Evolutionary conservation across 35 echinoderm and acorn worm genomes (phyloP).

Genomic region (Patiria miniata): DNA sequence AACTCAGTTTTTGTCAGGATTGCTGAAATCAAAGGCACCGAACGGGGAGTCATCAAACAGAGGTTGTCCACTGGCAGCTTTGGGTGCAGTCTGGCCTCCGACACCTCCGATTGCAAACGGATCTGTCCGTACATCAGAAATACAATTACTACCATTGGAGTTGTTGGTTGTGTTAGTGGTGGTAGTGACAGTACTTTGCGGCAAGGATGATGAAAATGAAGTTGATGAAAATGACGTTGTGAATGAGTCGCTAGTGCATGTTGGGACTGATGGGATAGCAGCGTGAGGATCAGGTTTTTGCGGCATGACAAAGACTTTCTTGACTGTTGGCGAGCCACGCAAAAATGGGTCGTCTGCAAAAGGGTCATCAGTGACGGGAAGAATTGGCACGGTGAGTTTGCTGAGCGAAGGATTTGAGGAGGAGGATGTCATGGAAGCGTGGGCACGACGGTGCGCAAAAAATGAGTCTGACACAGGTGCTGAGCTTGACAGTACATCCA

Average conservation of each 20-base stretch:
- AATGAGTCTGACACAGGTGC: slow-evolving; percentile 15
- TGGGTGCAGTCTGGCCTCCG: neutral
- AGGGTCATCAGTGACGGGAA: slow-evolving; percentile 6
- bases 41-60: slow-evolving; percentile 9
- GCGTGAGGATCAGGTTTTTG: neutral
- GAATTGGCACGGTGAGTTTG: neutral
- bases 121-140: slow-evolving; percentile 21
- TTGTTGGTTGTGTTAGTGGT: neutral
- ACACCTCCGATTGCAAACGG: neutral
- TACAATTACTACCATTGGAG: slow-evolving; percentile 13
- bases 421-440: neutral
- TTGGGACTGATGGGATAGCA: neutral
- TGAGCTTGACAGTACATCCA: neutral
- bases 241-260: neutral
- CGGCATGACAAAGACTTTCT: slow-evolving; percentile 14
- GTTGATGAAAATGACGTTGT: neutral
- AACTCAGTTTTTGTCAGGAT: neutral
- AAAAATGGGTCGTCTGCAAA: slow-evolving; percentile 8
- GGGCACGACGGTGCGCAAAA: neutral
- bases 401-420: neutral
- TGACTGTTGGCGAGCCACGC: slow-evolving; percentile 9
- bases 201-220: neutral
- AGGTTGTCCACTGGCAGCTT: neutral
- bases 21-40: slow-evolving; percentile 25
- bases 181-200: neutral